Percentiles rank a stretch among this genome's conserved stretches.
These are phyloP conservation scores for Drosophila tanythrix DNA, from an alignment of 2,888 invertebrate species.

Conservation along the genomic window DNA sequence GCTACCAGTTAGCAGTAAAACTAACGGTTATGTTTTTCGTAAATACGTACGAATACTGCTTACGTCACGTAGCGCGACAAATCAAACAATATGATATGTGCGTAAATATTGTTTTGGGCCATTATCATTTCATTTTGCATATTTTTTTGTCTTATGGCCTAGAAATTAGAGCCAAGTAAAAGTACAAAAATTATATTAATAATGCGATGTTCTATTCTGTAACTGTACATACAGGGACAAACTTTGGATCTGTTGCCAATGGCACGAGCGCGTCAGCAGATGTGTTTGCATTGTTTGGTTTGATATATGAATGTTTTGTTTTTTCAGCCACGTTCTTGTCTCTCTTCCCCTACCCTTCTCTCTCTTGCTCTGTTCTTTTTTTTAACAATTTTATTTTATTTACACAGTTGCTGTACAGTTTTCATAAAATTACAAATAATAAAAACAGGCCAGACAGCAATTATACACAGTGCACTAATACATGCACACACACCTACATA, in stretches of 20 bases:
- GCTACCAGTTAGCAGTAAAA: neutral
- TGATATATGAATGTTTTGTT: conserved; percentile 46
- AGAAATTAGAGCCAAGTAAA: conserved; percentile 2
- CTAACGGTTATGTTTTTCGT: neutral
- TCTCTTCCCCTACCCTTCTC: conserved; percentile 3
- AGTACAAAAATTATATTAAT: conserved; percentile 60
- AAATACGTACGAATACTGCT: conserved; percentile 7
- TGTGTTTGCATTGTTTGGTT: conserved; percentile 64
- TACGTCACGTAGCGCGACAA: conserved; percentile 16
- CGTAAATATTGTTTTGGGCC: conserved; percentile 56
- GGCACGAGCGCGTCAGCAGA: conserved; percentile 52
- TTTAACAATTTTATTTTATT: conserved; percentile 66
- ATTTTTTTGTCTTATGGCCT: conserved; percentile 4
- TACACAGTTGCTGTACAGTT: conserved; percentile 77
- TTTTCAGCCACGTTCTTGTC: conserved; percentile 62
- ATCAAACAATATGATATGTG: conserved; percentile 47
- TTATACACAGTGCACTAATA: conserved; percentile 52
- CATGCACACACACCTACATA: conserved; percentile 8
- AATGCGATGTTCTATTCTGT: conserved; percentile 60
- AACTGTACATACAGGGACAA: conserved; percentile 54
- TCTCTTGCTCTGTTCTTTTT: conserved; percentile 15
- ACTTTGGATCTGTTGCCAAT: conserved; percentile 51
- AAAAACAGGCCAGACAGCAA: conserved; percentile 55
- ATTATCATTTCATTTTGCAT: conserved; percentile 49
- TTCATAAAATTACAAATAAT: conserved; percentile 72